phyloP scores from a whole-genome alignment of 2,113 vertebrate genomes.

The Sylvia atricapilla region DNA sequence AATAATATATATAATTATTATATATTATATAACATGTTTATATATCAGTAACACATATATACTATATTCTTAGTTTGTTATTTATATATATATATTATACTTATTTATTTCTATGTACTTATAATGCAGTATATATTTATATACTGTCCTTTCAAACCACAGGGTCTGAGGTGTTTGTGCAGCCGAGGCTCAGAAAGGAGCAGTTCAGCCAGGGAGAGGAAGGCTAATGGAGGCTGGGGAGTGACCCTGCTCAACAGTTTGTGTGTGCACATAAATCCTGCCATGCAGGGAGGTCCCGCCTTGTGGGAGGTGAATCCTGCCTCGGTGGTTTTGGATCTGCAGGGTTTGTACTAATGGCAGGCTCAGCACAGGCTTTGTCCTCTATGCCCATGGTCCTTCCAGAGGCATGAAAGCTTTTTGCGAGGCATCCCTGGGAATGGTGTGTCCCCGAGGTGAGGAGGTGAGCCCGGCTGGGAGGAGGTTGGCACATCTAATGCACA shows the following conservation, averaged over 20 bases:
- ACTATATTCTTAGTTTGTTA: too few species aligned
- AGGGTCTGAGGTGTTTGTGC: fast-evolving
- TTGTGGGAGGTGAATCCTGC: neutral
- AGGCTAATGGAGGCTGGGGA: fast-evolving
- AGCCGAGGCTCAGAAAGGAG: neutral
- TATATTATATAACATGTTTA: too few species aligned
- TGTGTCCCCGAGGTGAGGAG: neutral
- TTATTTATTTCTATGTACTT: neutral
- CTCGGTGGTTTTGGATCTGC: neutral
- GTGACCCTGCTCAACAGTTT: too few species aligned
- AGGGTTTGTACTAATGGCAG: neutral
- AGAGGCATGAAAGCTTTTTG: neutral
- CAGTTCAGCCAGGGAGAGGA: neutral
- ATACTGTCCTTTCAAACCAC: neutral
- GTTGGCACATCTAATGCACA: neutral
- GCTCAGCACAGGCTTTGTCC: neutral
- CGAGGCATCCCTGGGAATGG: fast-evolving
- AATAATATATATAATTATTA: too few species aligned
- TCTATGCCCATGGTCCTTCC: neutral
- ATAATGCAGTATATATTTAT: neutral
- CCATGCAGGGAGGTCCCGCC: neutral
- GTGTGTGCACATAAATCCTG: fast-evolving
- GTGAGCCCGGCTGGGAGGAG: neutral
- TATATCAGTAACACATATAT: too few species aligned
- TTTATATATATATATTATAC: too few species aligned